Conservation (phyloP, 2,797 vertebrate species). For the Botia kubotai region DNA sequence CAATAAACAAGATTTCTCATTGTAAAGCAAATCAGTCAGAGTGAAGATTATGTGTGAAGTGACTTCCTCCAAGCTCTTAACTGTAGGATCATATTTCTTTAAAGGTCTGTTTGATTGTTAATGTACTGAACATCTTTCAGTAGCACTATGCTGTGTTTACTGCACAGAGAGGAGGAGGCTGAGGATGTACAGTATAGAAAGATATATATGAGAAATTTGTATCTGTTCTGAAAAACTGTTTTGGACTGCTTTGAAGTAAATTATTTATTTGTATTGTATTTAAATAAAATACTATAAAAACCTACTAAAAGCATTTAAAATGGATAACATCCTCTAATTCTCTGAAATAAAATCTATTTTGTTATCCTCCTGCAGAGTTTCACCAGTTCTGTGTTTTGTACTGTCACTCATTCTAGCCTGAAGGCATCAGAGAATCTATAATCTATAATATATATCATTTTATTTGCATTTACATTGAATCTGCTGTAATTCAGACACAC, state of each 20-base stretch:
- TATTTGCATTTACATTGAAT: too few relatives aligned
- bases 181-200: neutral
- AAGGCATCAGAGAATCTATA: neutral
- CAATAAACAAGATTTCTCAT: neutral
- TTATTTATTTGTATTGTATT: slow-evolving; percentile 99
- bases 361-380: slow-evolving; percentile 43
- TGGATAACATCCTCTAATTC: slow-evolving; percentile 39
- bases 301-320: slow-evolving; percentile 54
- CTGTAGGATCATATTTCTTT: slow-evolving; percentile 65
- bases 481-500: too few relatives aligned
- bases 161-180: slow-evolving; percentile 1
- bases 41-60: slow-evolving; percentile 52
- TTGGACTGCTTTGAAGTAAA: slow-evolving; percentile 83
- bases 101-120: slow-evolving; percentile 7
- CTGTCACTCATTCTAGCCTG: neutral
- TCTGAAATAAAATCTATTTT: slow-evolving; percentile 58
- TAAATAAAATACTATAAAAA: slow-evolving; percentile 77
- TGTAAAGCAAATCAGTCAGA: neutral
- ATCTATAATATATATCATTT: too few relatives aligned
- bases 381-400: slow-evolving; percentile 18
- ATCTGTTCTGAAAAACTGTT: slow-evolving; percentile 82
- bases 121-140: neutral
- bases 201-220: slow-evolving; percentile 58
- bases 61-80: slow-evolving; percentile 63
- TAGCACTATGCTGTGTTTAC: neutral